These are phyloP conservation scores for Endomychus coccineus DNA, from an alignment of 2,888 invertebrate genomes.

Conservation along the genomic window DNA sequence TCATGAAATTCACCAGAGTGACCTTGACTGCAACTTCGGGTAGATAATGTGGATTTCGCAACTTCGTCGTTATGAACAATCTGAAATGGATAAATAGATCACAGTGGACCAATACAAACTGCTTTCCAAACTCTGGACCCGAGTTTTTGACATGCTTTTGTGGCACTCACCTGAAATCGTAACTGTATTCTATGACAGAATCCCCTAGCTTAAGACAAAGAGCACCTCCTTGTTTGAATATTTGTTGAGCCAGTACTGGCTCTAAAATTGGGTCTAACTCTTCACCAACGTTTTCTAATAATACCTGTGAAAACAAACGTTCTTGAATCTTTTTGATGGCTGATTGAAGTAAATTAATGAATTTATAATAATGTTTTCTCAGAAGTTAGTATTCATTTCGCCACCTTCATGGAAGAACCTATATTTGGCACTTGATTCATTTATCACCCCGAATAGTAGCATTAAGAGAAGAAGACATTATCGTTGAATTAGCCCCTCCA, in stretches of 20 bases:
- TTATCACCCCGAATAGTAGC: too few relatives aligned
- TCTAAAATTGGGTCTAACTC: constrained; percentile 88
- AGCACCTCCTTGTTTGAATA: constrained; percentile 83
- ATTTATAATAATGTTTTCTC: too few relatives aligned
- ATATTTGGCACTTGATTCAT: too few relatives aligned
- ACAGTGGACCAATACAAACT: constrained; percentile 1
- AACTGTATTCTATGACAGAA: constrained; percentile 79
- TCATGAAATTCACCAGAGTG: constrained; percentile 86
- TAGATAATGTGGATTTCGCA: constrained; percentile 88
- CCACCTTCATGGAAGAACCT: too few relatives aligned
- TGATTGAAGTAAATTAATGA: too few relatives aligned
- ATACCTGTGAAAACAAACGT: constrained; percentile 47
- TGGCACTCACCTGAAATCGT: constrained; percentile 61
- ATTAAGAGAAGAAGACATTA: too few relatives aligned
- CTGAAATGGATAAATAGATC: constrained; percentile 42
- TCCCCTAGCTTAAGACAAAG: constrained; percentile 87
- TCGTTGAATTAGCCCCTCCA: too few relatives aligned
- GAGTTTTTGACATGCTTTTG: background rate
- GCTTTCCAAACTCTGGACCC: background rate
- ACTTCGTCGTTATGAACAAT: constrained; percentile 87
- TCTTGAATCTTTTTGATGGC: too few relatives aligned
- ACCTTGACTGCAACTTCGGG: constrained; percentile 91
- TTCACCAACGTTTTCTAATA: constrained; percentile 87
- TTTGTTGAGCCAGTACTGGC: constrained; percentile 81
- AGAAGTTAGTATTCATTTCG: too few relatives aligned